These are phyloP conservation scores for Altica lythri DNA, from an alignment of 2,888 invertebrate species.

Conservation along the genomic window DNA sequence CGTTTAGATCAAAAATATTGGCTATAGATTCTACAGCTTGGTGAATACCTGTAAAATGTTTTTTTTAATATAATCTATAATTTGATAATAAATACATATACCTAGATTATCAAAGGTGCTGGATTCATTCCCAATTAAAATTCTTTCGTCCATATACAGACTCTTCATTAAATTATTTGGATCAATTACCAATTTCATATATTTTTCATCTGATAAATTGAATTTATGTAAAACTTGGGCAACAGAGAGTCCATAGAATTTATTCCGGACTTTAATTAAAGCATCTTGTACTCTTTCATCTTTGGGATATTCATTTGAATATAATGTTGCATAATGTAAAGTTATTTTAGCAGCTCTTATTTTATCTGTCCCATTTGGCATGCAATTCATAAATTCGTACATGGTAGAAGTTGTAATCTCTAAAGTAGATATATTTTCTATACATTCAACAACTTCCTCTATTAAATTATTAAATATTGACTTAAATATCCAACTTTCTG, in stretches of 20 bases:
- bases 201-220: conserved; percentile 56
- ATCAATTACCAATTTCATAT: conserved; percentile 54
- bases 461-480: conserved; percentile 51
- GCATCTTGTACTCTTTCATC: conserved; percentile 41
- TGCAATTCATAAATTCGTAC: conserved; percentile 48
- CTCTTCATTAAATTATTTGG: conserved; percentile 57
- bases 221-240: conserved; percentile 58
- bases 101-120: conserved; percentile 49
- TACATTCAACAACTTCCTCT: conserved; percentile 53
- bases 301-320: conserved; percentile 43
- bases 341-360: conserved; percentile 59
- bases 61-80: neutral
- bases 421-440: conserved; percentile 50
- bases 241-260: conserved; percentile 57
- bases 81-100: conserved; percentile 25
- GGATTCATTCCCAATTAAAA: no score
- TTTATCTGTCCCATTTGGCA: conserved; percentile 58
- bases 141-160: conserved; percentile 59
- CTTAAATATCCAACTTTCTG: conserved; percentile 48
- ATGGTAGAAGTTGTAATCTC: conserved; percentile 53
- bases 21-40: conserved; percentile 57
- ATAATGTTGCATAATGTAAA: conserved; percentile 56
- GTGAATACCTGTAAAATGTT: conserved; percentile 56
- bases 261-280: conserved; percentile 53
- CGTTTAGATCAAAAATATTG: conserved; percentile 54